phyloP scores from a whole-genome alignment of 2,888 invertebrate species.

The Stenodera caucasica region DNA sequence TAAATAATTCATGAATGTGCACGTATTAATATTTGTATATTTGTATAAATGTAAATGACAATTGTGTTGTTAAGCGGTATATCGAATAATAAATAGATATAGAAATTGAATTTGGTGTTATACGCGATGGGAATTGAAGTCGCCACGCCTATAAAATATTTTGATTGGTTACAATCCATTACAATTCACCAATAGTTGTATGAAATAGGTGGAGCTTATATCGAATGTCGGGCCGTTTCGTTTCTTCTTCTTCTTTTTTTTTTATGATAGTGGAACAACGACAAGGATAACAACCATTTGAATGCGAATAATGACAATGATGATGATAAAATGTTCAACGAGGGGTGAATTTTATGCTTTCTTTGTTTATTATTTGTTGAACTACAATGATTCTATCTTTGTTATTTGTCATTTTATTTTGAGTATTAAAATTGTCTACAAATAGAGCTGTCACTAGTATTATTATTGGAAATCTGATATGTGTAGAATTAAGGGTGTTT shows the following conservation, averaged over 20 bases:
- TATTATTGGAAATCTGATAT: conserved; percentile 48
- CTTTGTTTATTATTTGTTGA: conserved; percentile 17
- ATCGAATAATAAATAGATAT: no score
- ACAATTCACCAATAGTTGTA: no score
- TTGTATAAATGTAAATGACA: no score
- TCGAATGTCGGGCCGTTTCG: no score
- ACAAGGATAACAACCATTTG: background rate
- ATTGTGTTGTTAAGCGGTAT: no score
- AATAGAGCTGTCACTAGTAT: conserved; percentile 46
- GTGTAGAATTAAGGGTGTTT: conserved; percentile 39
- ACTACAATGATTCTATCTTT: conserved; percentile 2
- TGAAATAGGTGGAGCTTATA: no score
- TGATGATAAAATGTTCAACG: conserved; percentile 34
- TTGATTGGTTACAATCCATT: no score
- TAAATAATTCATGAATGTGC: no score
- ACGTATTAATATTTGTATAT: no score
- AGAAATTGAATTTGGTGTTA: no score
- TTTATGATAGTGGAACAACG: conserved; percentile 1
- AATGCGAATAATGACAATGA: background rate
- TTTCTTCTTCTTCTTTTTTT: background rate
- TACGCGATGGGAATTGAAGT: no score
- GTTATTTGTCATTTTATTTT: conserved; percentile 15
- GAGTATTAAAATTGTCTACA: conserved; percentile 43
- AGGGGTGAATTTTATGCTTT: conserved; percentile 34
- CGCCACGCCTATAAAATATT: no score